A percentile compares a stretch with the other conserved stretches of the same genome.
phyloP scores from a whole-genome alignment of 1,140 invertebrate genomes.

The Brachionus rubens region DNA sequence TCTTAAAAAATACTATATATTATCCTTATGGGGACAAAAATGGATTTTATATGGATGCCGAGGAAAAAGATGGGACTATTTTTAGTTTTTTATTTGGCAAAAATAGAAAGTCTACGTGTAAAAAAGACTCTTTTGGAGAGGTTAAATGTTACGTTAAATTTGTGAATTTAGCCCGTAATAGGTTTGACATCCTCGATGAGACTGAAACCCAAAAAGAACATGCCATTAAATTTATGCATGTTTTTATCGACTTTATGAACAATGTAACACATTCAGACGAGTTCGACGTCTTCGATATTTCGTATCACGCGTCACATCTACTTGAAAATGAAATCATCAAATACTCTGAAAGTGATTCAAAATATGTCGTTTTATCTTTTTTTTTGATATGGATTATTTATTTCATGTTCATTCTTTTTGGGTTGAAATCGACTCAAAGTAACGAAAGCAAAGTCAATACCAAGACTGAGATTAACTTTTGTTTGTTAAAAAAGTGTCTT shows the following conservation, averaged over 20 bases:
- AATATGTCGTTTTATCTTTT: slow-evolving; percentile 11
- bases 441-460: background rate
- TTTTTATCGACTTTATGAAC: background rate
- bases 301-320: slow-evolving; percentile 20
- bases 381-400: slow-evolving; percentile 28
- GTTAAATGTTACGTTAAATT: slow-evolving; percentile 9
- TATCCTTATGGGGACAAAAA: background rate
- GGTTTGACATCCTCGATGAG: slow-evolving; percentile 1
- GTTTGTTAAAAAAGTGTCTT: background rate
- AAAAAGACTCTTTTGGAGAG: background rate
- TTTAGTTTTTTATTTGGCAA: slow-evolving; percentile 34
- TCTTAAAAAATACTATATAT: background rate
- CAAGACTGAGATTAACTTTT: background rate
- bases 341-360: slow-evolving; percentile 10
- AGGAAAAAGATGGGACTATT: background rate
- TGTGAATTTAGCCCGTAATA: background rate
- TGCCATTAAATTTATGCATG: slow-evolving; percentile 9
- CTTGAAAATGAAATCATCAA: slow-evolving; percentile 24
- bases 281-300: slow-evolving; percentile 13
- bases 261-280: background rate
- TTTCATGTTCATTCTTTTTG: slow-evolving; percentile 24
- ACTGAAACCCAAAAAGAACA: background rate
- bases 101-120: background rate
- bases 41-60: background rate
- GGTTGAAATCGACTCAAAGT: background rate